Percentiles rank a stretch among this genome's conserved stretches.
Evolutionary conservation across 2,888 invertebrate species (phyloP).

Genomic region (Tridacna gigas): DNA sequence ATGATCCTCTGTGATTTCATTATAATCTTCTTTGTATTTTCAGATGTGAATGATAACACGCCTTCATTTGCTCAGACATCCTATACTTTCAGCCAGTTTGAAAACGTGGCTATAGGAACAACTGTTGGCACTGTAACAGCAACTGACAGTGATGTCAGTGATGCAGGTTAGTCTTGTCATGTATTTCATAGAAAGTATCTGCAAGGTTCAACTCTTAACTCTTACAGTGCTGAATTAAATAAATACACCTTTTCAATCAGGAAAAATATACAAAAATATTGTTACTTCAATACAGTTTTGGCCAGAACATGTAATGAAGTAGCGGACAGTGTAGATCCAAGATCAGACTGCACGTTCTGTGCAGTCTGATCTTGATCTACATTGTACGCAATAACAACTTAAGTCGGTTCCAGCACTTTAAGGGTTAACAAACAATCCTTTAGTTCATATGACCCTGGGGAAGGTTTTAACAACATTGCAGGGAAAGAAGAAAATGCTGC

Average conservation of each 20-base stretch:
- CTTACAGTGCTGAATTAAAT: background rate
- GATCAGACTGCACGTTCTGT: too few relatives aligned
- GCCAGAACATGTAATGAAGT: too few relatives aligned
- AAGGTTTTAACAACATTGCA: background rate
- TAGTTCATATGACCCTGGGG: too few relatives aligned
- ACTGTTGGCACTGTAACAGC: slow-evolving; percentile 62
- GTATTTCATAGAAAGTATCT: background rate
- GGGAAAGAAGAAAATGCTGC: slow-evolving; percentile 3
- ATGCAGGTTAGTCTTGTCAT: slow-evolving; percentile 49
- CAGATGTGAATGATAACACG: slow-evolving; percentile 74
- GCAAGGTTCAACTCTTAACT: background rate
- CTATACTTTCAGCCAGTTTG: slow-evolving; percentile 55
- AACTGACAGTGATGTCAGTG: slow-evolving; percentile 71
- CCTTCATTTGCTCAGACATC: slow-evolving; percentile 62
- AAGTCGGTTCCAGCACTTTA: too few relatives aligned
- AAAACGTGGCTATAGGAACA: slow-evolving; percentile 58
- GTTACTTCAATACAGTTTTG: too few relatives aligned
- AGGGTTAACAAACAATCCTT: too few relatives aligned
- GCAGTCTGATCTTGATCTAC: too few relatives aligned
- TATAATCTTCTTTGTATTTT: background rate
- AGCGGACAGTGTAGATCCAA: too few relatives aligned
- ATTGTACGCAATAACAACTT: too few relatives aligned
- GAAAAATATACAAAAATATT: too few relatives aligned
- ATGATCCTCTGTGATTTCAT: too few relatives aligned
- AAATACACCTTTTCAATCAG: too few relatives aligned